Evolutionary conservation across 2,888 invertebrate species (phyloP), one percentile per base, ranked within the genome.

Genomic region (Euzophera pinguis): DNA sequence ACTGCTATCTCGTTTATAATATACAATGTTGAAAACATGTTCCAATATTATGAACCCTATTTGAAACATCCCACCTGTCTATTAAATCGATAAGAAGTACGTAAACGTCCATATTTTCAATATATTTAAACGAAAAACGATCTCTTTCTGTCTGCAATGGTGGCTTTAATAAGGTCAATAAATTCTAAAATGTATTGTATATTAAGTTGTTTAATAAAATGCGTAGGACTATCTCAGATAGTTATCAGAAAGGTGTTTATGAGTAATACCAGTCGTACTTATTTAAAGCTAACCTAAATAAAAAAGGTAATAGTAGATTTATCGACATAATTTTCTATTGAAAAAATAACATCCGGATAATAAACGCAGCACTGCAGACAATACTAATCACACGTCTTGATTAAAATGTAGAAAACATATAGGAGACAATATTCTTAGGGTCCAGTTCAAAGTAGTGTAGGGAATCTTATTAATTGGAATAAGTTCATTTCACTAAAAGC

Each of bases 131-230:
- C 10, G 41, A n/a, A 17, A 41, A 41, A 41, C 41, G 41, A 41
- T 9, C 41, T 10, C 10, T 32, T 32, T 14, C 32, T 32, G 32
- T 32, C 14, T 3, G 1, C 17, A 38, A 12, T 12, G 8, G 10
- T 14, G 14, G 32, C 39, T 41, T 13, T 27, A 10, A 29, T 29
- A 39, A 29, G 13, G 10, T 37, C 22, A 12, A 37, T 39, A 29
- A 50, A 38, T 13, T 39, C 17, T 37, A 37, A 34, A n/a, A 49
- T 22, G 22, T 22, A 22, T 5, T 37, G 42, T 37, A 32, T 47
- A 48, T 54, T 51, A 54, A 52, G 48, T 45, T 48, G 51, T 51
- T 54, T 37, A 29, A 45, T 14, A 54, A 29, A 32, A 8, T 49
- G 53, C 37, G 50, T 53, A 51, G 38, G 53, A 51, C 8, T 32